Conservation (phyloP, 2,113 vertebrate species). For the Onychostruthus taczanowskii region DNA sequence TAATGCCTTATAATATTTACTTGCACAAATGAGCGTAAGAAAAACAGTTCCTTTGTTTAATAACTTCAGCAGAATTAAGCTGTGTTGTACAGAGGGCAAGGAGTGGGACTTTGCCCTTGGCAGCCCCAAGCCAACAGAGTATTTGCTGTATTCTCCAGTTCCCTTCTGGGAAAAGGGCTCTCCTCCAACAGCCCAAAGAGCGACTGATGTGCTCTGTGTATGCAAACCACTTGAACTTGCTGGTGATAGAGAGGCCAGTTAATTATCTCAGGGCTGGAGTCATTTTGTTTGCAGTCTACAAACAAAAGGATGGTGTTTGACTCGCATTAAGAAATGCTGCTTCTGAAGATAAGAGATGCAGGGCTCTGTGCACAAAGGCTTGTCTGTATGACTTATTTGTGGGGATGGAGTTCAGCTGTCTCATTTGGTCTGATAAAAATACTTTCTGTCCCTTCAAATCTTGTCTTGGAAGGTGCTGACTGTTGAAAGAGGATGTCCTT, state of each 20-base stretch:
- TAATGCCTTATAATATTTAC: not conserved
- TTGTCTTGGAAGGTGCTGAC: not conserved
- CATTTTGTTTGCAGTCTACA: constrained; percentile 52
- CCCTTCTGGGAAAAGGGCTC: not conserved
- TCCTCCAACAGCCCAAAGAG: not conserved
- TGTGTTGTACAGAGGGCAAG: not conserved
- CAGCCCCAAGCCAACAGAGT: not conserved
- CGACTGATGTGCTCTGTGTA: not conserved
- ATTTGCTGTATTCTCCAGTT: not conserved
- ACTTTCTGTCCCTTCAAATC: not conserved
- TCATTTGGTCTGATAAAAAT: not conserved
- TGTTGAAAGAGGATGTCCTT: not conserved
- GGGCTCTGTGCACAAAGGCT: not conserved
- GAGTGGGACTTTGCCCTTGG: not conserved
- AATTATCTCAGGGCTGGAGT: constrained; percentile 48
- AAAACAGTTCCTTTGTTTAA: not conserved
- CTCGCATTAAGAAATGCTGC: not conserved
- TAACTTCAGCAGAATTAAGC: not conserved
- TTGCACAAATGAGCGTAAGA: not conserved
- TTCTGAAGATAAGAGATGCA: not conserved
- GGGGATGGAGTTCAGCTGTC: not conserved
- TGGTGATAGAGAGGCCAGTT: constrained; percentile 17
- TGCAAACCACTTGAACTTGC: constrained; percentile 15
- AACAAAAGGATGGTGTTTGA: constrained; percentile 37
- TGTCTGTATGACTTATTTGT: not conserved